Conservation (phyloP, 1,140 invertebrate species). For the Drosophila arizonae region DNA sequence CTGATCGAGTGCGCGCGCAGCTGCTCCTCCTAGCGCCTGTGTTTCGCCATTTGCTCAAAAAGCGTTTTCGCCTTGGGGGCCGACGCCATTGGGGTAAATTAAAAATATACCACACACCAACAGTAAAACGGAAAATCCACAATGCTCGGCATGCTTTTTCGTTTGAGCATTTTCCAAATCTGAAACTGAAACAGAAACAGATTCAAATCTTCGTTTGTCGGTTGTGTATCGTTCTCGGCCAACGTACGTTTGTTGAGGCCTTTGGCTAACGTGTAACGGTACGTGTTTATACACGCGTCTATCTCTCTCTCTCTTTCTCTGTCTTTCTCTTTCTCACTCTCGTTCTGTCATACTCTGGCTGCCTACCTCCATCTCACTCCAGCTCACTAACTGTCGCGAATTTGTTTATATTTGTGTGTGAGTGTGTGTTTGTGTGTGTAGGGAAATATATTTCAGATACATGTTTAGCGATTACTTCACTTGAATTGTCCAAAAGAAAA, state of each 20-base stretch:
- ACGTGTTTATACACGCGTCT: constrained; percentile 44
- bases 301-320: constrained; percentile 5
- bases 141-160: constrained; percentile 35
- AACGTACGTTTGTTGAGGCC: constrained; percentile 43
- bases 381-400: constrained; percentile 49
- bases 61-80: constrained; percentile 23
- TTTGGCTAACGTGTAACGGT: constrained; percentile 63
- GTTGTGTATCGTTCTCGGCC: constrained; percentile 67
- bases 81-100: constrained; percentile 63
- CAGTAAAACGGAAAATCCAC: constrained; percentile 50
- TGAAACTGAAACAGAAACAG: constrained; percentile 66
- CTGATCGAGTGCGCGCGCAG: constrained; percentile 68
- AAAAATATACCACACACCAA: constrained; percentile 63
- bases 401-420: constrained; percentile 68
- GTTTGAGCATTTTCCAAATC: constrained; percentile 64
- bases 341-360: constrained; percentile 9
- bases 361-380: constrained; percentile 3
- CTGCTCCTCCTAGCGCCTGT: constrained; percentile 37
- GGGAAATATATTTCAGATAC: constrained; percentile 33
- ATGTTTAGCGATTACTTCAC: constrained; percentile 39
- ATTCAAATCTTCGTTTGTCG: constrained; percentile 82
- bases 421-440: constrained; percentile 38
- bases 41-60: constrained; percentile 58
- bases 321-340: neutral
- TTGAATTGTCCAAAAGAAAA: constrained; percentile 34